These are phyloP conservation scores for Blera fallax DNA, from an alignment of 2,888 invertebrate genomes.

Conservation along the genomic window DNA sequence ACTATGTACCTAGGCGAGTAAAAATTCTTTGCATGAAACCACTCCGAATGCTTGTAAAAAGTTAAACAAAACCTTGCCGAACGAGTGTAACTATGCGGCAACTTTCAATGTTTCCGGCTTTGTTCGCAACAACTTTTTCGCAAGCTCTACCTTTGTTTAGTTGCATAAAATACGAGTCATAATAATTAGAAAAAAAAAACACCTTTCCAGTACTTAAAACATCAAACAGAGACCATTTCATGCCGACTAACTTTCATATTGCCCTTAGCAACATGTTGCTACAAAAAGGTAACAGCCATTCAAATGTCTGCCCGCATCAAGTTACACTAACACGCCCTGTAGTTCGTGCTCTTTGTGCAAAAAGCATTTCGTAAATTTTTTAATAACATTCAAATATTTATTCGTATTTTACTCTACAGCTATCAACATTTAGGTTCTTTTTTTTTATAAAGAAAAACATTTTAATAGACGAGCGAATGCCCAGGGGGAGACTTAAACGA, in stretches of 20 bases:
- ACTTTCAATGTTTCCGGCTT: no score
- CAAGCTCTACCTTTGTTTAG: no score
- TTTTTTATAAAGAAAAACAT: background rate
- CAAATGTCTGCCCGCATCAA: background rate
- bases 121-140: no score
- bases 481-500: background rate
- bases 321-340: background rate
- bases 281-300: background rate
- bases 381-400: constrained; percentile 43
- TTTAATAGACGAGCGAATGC: background rate
- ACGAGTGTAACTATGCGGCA: no score
- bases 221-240: background rate
- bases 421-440: background rate
- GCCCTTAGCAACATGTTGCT: constrained; percentile 34
- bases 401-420: background rate
- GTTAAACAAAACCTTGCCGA: no score
- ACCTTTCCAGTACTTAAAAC: background rate
- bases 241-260: background rate
- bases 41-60: no score
- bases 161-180: background rate
- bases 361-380: constrained; percentile 25
- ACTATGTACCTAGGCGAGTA: no score
- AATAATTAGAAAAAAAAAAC: background rate
- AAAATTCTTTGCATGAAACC: no score
- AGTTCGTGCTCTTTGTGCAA: background rate